Evolutionary conservation across 1,140 invertebrate genomes (phyloP), one percentile per base, ranked within the genome.

Genomic region (Condylostylus longicornis): DNA sequence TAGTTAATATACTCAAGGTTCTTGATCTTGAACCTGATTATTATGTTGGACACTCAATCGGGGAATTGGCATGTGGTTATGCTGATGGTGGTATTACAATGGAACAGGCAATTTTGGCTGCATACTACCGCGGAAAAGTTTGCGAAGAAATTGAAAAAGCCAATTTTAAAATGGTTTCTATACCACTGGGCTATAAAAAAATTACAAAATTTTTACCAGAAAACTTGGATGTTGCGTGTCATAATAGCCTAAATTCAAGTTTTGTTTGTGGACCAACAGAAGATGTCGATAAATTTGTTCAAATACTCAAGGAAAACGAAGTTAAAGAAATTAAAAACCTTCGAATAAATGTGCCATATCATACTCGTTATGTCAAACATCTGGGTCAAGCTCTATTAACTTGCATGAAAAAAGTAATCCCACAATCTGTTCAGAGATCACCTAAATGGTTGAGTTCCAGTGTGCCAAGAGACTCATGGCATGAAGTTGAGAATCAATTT

Each of bases 21-120:
- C 43, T 91, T 39, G 79, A 77, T 13, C 68, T 94, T 13, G 69
- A 77, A 40, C 74, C 77, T 4, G 82, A 91, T 61, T 82, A 78
- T 23, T 80, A 91, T 32, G 75, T 93, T 50, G 87, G 74, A 4
- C 86, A 91, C 55, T 89, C 85, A n/a, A 82, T 83, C 2, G 83
- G 83, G 17, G 82, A 87, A 62, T 54, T 87, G n/a, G 85, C 82
- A 3, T 91, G 86, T 62, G 82, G 77, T 13, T 93, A 93, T 66
- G 83, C 82, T 25, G 87, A 91, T 62, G 83, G 81, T 2, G 79
- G 77, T 38, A 68, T 90, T 38, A 85, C 82, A 7, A 70, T 75
- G 3, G 80, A 89, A 53, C 75, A 93, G 63, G 82, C 82, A 61
- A 74, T 91, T 35, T 50, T 87, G 9, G 69, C 79, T 15, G 77